A percentile compares a stretch with the other conserved stretches of the same genome.
phyloP scores from a whole-genome alignment of 2,888 invertebrate genomes.

The Mantis religiosa region DNA sequence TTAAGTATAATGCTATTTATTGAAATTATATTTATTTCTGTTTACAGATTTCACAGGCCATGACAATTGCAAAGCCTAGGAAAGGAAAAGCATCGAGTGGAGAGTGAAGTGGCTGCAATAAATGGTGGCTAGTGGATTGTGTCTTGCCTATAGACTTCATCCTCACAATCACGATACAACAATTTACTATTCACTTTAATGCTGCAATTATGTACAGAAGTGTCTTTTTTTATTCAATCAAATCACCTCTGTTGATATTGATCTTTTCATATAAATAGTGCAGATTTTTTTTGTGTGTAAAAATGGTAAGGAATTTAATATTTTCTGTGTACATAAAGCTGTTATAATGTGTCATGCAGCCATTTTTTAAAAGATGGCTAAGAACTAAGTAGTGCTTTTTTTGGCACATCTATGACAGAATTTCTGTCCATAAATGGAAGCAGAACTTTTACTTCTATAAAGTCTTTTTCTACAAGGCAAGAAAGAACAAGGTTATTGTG shows the following conservation, averaged over 20 bases:
- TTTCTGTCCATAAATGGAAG: constrained; percentile 13
- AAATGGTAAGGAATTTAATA: constrained; percentile 25
- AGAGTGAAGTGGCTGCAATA: neutral
- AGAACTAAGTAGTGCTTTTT: constrained; percentile 24
- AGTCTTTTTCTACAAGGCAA: constrained; percentile 10
- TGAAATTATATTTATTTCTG: neutral
- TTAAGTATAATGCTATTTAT: no score
- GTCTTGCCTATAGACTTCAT: neutral
- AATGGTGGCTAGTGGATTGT: neutral
- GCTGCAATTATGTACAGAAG: constrained; percentile 19
- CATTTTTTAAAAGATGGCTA: constrained; percentile 21
- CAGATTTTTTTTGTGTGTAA: constrained; percentile 19
- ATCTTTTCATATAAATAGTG: constrained; percentile 13
- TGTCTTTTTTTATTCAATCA: constrained; percentile 20
- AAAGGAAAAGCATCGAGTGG: constrained; percentile 39
- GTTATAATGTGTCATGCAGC: constrained; percentile 13
- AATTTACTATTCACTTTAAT: neutral
- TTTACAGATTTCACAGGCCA: constrained; percentile 70
- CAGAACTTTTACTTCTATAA: constrained; percentile 9
- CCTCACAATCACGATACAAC: constrained; percentile 8
- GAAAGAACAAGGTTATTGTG: neutral
- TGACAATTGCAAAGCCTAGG: constrained; percentile 64
- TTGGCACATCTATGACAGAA: constrained; percentile 21
- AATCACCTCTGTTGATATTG: constrained; percentile 26
- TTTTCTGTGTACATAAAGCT: constrained; percentile 29